Percentiles rank a stretch among this genome's conserved stretches.
Evolutionary conservation across 2,888 invertebrate species (phyloP).

Genomic region (Tromatobia lineatoria): DNA sequence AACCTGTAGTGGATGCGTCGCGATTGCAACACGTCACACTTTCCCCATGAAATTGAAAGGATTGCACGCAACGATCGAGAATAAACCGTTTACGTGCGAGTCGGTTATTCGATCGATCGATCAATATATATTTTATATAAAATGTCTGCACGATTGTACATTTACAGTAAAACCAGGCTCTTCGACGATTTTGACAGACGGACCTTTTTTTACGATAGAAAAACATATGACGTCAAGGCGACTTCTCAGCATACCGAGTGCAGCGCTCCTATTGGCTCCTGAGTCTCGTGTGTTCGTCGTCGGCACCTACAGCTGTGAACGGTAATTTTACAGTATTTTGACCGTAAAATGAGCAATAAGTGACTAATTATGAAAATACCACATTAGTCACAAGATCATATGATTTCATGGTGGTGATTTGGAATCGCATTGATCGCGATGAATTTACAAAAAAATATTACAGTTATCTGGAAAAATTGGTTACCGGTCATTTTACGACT

Average conservation of each 20-base stretch:
- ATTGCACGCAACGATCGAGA: conserved; percentile 16
- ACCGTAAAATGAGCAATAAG: too few species aligned
- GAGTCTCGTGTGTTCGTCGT: too few species aligned
- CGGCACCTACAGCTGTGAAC: too few species aligned
- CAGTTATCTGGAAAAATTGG: too few species aligned
- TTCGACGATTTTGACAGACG: conserved; percentile 67
- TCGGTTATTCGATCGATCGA: conserved; percentile 17
- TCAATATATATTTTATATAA: conserved; percentile 5
- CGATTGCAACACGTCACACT: conserved; percentile 61
- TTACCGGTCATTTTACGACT: too few species aligned
- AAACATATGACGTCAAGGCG: conserved; percentile 68
- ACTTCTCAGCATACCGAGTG: conserved; percentile 33
- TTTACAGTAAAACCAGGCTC: conserved; percentile 37
- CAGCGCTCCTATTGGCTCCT: conserved; percentile 10
- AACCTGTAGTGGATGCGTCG: conserved; percentile 58
- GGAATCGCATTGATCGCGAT: too few species aligned
- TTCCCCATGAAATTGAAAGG: conserved; percentile 38
- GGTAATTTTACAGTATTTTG: background rate
- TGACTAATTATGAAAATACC: too few species aligned
- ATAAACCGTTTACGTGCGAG: conserved; percentile 13
- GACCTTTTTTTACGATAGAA: conserved; percentile 53
- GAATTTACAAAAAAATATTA: too few species aligned
- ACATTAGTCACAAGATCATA: too few species aligned
- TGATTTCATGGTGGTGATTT: too few species aligned
- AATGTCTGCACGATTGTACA: conserved; percentile 43